Conservation (phyloP, 2,888 invertebrate genomes). For the Xanthorhoe designata region DNA sequence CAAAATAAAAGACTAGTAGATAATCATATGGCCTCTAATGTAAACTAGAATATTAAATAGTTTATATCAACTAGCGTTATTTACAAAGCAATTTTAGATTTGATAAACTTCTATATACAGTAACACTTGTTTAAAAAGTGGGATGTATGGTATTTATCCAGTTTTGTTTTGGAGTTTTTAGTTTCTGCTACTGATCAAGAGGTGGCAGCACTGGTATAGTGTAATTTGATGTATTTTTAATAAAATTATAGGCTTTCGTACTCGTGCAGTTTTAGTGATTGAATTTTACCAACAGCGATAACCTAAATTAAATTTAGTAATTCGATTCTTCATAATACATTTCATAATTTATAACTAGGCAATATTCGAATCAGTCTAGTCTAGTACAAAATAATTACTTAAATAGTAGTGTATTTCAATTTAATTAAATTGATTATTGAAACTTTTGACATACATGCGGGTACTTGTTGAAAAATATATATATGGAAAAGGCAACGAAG, state of each 20-base stretch:
- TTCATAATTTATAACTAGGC: conserved; percentile 20
- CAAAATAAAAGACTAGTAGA: conserved; percentile 59
- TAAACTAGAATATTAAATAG: conserved; percentile 47
- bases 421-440: background rate
- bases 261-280: no score
- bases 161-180: conserved; percentile 1
- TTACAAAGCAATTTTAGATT: conserved; percentile 49
- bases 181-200: conserved; percentile 16
- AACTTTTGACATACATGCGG: background rate
- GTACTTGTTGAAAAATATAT: background rate
- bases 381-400: conserved; percentile 29
- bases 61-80: conserved; percentile 41
- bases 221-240: background rate
- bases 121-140: conserved; percentile 50
- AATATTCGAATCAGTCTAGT: conserved; percentile 45
- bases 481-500: background rate
- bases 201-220: conserved; percentile 24
- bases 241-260: background rate
- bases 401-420: background rate
- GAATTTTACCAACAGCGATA: background rate
- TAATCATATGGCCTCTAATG: conserved; percentile 72
- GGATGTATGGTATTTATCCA: conserved; percentile 45
- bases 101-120: conserved; percentile 55
- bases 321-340: conserved; percentile 4
- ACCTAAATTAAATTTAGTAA: background rate